These are phyloP conservation scores for Hexactinellida sp. DNA, from an alignment of 37 sponge, comb jelly and placozoan genomes.

Conservation along the genomic window DNA sequence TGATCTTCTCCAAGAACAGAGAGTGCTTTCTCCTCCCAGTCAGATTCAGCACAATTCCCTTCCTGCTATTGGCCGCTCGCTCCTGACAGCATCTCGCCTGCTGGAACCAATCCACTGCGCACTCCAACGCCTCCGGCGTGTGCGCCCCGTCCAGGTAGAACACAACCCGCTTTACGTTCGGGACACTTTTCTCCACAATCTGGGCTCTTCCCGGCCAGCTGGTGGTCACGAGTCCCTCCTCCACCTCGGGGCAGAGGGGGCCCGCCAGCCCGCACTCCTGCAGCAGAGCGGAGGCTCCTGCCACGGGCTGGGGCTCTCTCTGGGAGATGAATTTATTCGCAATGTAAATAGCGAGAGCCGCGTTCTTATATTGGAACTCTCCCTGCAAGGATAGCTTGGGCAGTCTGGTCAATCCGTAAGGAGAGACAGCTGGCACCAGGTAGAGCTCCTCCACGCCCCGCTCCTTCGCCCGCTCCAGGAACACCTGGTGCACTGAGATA, in stretches of 20 bases:
- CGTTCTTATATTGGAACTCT: background rate
- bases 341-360: background rate
- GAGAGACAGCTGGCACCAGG: background rate
- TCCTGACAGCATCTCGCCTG: background rate
- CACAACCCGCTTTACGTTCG: constrained; percentile 27
- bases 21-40: constrained; percentile 33
- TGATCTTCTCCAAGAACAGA: constrained; percentile 17
- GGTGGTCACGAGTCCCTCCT: constrained; percentile 49
- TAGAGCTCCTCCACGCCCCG: constrained; percentile 25
- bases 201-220: constrained; percentile 78
- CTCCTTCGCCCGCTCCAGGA: constrained; percentile 43
- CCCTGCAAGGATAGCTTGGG: background rate
- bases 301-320: constrained; percentile 17
- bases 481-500: constrained; percentile 32
- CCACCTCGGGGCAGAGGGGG: background rate
- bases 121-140: constrained; percentile 59
- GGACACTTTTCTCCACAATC: constrained; percentile 21
- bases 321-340: background rate
- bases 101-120: constrained; percentile 24
- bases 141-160: constrained; percentile 91
- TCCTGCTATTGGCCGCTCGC: background rate
- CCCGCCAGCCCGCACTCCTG: background rate
- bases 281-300: background rate
- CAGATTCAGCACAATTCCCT: constrained; percentile 50
- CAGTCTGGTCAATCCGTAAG: background rate